These are phyloP conservation scores for Goniozus legneri DNA, from an alignment of 1,140 invertebrate genomes.

Conservation along the genomic window DNA sequence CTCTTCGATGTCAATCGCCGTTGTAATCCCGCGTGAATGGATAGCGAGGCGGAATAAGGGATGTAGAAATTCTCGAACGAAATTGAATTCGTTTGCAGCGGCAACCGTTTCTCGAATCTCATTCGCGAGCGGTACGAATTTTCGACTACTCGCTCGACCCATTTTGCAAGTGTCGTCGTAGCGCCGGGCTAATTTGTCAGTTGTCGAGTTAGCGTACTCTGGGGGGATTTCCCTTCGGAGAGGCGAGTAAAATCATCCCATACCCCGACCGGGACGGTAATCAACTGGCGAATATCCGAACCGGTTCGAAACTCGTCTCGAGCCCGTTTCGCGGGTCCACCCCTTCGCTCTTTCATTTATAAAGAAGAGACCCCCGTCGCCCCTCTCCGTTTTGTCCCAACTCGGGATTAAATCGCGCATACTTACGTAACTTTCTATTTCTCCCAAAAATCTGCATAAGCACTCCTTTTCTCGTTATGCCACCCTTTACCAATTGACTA, in stretches of 20 bases:
- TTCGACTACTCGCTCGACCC: conserved; percentile 45
- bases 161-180: conserved; percentile 56
- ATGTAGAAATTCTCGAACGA: too few species aligned
- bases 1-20: too few species aligned
- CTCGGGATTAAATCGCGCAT: too few species aligned
- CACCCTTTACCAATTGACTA: too few species aligned
- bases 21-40: too few species aligned
- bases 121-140: too few species aligned
- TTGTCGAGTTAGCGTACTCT: conserved; percentile 55
- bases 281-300: conserved; percentile 56
- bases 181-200: conserved; percentile 55
- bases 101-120: too few species aligned
- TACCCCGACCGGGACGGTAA: conserved; percentile 44
- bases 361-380: conserved; percentile 43
- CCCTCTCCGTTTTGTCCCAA: conserved; percentile 44
- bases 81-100: too few species aligned
- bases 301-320: conserved; percentile 37
- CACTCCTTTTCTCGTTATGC: too few species aligned
- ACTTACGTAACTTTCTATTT: too few species aligned
- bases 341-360: conserved; percentile 48
- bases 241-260: conserved; percentile 12
- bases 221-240: conserved; percentile 41
- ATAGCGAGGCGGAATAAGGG: too few species aligned
- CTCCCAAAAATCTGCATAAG: too few species aligned
- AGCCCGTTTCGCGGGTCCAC: conserved; percentile 22